Evolutionary conservation across 1,140 invertebrate genomes (phyloP), one percentile per base, ranked within the genome.

Genomic region (Drosophila auraria): DNA sequence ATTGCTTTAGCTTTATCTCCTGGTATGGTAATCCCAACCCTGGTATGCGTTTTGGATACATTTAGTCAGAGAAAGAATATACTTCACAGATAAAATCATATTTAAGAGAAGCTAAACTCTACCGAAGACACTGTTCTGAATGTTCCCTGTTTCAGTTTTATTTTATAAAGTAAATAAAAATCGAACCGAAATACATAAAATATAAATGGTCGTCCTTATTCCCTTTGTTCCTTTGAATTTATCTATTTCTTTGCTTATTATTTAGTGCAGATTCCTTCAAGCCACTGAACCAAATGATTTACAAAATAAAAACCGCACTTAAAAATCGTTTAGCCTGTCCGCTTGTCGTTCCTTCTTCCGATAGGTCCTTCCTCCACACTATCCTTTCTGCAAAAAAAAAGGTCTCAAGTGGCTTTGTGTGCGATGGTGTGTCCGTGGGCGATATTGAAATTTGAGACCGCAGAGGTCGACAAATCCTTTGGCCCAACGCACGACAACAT

Each of bases 391-490:
- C 50, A 38, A 74, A 66, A 64, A 61, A 74, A 66, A 64, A 61
- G 61, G 58, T 77, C 73, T 80, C 77, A 75, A 80, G 77, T 66
- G 60, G 20, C 45, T 59, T 47, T 47, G 56, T 61, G 53, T 62
- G 58, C 33, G 51, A 40, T 54, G 53, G 60, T 44, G 66, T 70
- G 68, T 70, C 73, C 68, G 60, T 77, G 61, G 54, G 42, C 57
- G 73, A 79, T 83, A 83, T 83, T 83, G 80, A 83, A 84, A 84
- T 84, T 53, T 44, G 82, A 84, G 69, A 84, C 82, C 65, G 62
- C 68, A 71, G 68, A 71, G 68, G 68, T 71, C 68, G 68, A 71
- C 68, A 71, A 73, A 73, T 69, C 57, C 80, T 71, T 71, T 69
- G 66, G 62, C 66, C 57, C 77, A 71, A 79, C 80, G 49, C 49